phyloP scores from a whole-genome alignment of 2,113 vertebrate species.

The Gobiocypris rarus region DNA sequence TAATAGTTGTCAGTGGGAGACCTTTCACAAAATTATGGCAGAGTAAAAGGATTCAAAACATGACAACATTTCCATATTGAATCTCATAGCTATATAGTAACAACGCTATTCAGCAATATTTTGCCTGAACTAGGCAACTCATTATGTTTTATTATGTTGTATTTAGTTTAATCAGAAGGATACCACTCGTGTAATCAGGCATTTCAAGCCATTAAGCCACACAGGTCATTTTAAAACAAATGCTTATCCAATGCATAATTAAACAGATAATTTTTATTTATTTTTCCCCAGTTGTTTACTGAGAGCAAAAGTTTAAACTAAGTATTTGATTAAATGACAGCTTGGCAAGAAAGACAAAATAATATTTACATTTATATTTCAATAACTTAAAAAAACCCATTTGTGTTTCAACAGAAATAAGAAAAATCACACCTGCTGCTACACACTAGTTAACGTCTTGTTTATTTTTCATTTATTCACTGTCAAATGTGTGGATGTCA shows the following conservation, averaged over 20 bases:
- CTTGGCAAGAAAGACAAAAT: background rate
- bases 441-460: background rate
- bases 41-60: background rate
- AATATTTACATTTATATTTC: background rate
- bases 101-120: background rate
- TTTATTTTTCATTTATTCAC: slow-evolving; percentile 34
- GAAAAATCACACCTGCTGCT: background rate
- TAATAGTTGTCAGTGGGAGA: background rate
- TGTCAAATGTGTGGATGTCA: slow-evolving; percentile 30
- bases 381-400: background rate
- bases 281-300: background rate
- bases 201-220: background rate
- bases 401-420: background rate
- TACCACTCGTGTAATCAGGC: slow-evolving; percentile 12
- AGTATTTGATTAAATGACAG: slow-evolving; percentile 2
- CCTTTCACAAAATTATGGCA: background rate
- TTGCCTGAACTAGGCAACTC: background rate
- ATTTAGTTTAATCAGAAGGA: background rate
- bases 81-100: background rate
- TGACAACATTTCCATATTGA: background rate
- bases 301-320: background rate
- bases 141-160: background rate
- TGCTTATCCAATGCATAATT: background rate
- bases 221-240: background rate
- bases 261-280: too few species aligned